phyloP scores from a whole-genome alignment of 2,888 invertebrate genomes.

The Glomeris marginata region DNA sequence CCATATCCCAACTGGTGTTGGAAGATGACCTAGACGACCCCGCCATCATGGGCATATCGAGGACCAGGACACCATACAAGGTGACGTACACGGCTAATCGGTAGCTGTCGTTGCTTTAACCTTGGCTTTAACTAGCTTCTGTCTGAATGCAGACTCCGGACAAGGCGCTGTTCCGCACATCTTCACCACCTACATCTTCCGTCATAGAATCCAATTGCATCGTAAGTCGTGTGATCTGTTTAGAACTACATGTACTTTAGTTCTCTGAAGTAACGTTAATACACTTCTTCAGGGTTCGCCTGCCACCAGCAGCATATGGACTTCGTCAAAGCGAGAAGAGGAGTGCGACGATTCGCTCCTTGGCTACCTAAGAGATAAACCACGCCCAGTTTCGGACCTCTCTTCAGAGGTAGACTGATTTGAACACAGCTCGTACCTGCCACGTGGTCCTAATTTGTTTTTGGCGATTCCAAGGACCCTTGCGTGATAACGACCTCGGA shows the following conservation, averaged over 20 bases:
- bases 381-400: too few relatives aligned
- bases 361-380: too few relatives aligned
- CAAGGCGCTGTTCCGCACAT: not conserved
- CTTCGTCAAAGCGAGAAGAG: slow-evolving; percentile 10
- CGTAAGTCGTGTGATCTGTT: slow-evolving; percentile 13
- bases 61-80: not conserved
- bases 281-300: slow-evolving; percentile 19
- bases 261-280: not conserved
- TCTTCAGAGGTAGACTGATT: too few relatives aligned
- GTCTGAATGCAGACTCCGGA: too few relatives aligned
- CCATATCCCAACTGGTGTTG: slow-evolving; percentile 26
- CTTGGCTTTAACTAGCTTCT: too few relatives aligned
- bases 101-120: too few relatives aligned
- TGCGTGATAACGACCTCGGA: slow-evolving; percentile 5
- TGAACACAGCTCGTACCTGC: too few relatives aligned
- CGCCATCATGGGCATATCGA: slow-evolving; percentile 17
- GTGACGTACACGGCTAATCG: not conserved
- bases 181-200: slow-evolving; percentile 20
- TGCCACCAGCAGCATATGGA: slow-evolving; percentile 18
- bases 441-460: not conserved
- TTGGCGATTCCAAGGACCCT: slow-evolving; percentile 6
- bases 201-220: slow-evolving; percentile 20
- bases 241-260: too few relatives aligned
- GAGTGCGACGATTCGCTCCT: not conserved
- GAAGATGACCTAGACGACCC: slow-evolving; percentile 24